Evolutionary conservation across 1,140 invertebrate genomes (phyloP).

Genomic region (Drosophila virilis): DNA sequence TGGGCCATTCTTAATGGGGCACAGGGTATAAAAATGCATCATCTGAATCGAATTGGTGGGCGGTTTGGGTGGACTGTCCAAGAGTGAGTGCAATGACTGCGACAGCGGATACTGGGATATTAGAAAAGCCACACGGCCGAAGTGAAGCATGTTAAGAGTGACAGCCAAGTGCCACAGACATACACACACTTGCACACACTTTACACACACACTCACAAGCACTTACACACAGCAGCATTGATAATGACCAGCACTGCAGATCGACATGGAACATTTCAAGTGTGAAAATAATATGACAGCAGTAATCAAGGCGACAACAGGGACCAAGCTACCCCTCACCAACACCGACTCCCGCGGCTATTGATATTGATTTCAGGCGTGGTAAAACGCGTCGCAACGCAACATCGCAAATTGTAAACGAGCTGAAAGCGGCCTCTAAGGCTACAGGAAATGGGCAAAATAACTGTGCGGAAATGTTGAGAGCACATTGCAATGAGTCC

Average conservation of each 20-base stretch:
- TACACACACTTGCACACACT: not conserved
- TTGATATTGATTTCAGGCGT: constrained; percentile 70
- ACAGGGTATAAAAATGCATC: constrained; percentile 4
- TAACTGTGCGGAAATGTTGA: constrained; percentile 69
- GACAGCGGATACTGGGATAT: constrained; percentile 54
- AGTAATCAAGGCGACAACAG: constrained; percentile 68
- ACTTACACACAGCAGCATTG: constrained; percentile 38
- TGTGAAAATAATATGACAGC: constrained; percentile 81
- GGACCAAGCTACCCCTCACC: not conserved
- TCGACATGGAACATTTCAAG: constrained; percentile 69
- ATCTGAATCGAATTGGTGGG: not conserved
- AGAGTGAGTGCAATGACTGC: constrained; percentile 18
- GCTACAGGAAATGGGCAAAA: constrained; percentile 72
- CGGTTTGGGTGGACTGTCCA: not conserved
- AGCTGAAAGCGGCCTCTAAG: constrained; percentile 34
- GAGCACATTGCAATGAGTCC: constrained; percentile 30
- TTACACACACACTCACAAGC: not conserved
- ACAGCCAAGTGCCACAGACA: constrained; percentile 55
- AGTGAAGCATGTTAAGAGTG: constrained; percentile 61
- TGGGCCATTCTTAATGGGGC: not conserved
- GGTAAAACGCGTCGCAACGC: constrained; percentile 46
- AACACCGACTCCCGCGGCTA: not conserved
- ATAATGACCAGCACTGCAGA: constrained; percentile 64
- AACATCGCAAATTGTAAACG: constrained; percentile 24
- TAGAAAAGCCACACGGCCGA: constrained; percentile 53